A percentile compares a stretch with the other conserved stretches of the same genome.
These are phyloP conservation scores for Lepus timidus DNA, from an alignment of 2,113 vertebrate species.

Conservation along the genomic window DNA sequence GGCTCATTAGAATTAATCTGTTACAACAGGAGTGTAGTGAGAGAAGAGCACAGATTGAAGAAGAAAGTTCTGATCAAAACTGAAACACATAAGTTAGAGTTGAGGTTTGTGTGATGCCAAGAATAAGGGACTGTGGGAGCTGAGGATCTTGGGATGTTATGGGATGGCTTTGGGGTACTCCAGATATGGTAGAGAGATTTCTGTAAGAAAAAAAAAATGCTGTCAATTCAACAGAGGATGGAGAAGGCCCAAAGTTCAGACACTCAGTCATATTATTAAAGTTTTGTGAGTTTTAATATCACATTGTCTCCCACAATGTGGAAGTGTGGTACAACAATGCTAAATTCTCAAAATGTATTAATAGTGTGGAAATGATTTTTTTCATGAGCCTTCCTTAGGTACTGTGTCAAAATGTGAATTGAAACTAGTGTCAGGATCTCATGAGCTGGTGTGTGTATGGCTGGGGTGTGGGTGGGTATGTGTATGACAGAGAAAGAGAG, in stretches of 20 bases:
- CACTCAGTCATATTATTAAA: not conserved
- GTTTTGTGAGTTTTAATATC: not conserved
- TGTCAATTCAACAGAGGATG: not conserved
- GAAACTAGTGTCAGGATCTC: not conserved
- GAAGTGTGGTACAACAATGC: not conserved
- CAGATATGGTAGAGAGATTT: not conserved
- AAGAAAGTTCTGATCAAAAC: not conserved
- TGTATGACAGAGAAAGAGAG: not conserved
- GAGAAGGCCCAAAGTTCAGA: not conserved
- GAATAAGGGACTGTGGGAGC: not conserved
- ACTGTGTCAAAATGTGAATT: not conserved
- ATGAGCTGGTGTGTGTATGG: not conserved
- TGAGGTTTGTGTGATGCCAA: not conserved
- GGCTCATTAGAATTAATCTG: not conserved
- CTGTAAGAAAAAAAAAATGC: not conserved
- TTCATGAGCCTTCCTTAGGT: not conserved
- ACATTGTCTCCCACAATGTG: not conserved
- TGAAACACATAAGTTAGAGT: not conserved
- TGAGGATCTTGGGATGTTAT: not conserved
- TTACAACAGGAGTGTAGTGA: not conserved
- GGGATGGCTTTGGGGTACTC: not conserved
- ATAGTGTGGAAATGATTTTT: not conserved
- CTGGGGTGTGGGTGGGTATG: too few relatives aligned
- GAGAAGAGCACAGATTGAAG: not conserved
- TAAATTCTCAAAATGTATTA: not conserved